phyloP scores from a whole-genome alignment of 2,113 vertebrate genomes.

The Mastomys natalensis region DNA sequence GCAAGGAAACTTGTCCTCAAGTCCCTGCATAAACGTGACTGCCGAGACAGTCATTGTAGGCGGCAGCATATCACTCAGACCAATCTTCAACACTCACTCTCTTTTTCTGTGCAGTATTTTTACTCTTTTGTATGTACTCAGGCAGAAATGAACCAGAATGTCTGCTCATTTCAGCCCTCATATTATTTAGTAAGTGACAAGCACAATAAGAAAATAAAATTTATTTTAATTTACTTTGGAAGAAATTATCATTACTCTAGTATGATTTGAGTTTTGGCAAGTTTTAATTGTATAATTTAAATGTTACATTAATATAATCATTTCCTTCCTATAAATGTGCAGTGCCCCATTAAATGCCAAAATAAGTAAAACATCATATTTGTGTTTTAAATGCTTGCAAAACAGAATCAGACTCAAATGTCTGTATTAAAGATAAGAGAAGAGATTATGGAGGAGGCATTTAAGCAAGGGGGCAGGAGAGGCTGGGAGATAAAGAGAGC shows the following conservation, averaged over 20 bases:
- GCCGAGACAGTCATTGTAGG: neutral
- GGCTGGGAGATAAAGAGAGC: neutral
- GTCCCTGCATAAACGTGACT: neutral
- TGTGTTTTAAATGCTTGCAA: conserved; percentile 54
- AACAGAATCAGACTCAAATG: conserved; percentile 34
- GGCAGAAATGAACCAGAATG: conserved; percentile 14
- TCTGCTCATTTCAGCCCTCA: neutral
- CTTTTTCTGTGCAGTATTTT: conserved; percentile 15
- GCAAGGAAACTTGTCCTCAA: neutral
- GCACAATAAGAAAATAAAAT: conserved; percentile 28
- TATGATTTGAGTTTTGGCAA: conserved; percentile 28
- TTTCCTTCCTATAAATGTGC: conserved; percentile 5
- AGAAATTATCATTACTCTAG: conserved; percentile 49
- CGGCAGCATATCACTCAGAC: neutral
- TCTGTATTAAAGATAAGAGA: conserved; percentile 37
- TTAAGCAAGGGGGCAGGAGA: neutral
- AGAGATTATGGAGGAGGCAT: conserved; percentile 25
- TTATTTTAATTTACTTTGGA: conserved; percentile 47
- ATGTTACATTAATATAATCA: conserved; percentile 35
- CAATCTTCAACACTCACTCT: neutral
- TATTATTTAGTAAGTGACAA: conserved; percentile 39
- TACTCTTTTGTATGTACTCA: conserved; percentile 10
- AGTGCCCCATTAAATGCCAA: conserved; percentile 42
- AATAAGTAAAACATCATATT: conserved; percentile 57
- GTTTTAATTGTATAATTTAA: conserved; percentile 57